Evolutionary conservation across 2,113 vertebrate species (phyloP), one percentile per base, ranked within the genome.

Genomic region (Marcusenius ussheri): DNA sequence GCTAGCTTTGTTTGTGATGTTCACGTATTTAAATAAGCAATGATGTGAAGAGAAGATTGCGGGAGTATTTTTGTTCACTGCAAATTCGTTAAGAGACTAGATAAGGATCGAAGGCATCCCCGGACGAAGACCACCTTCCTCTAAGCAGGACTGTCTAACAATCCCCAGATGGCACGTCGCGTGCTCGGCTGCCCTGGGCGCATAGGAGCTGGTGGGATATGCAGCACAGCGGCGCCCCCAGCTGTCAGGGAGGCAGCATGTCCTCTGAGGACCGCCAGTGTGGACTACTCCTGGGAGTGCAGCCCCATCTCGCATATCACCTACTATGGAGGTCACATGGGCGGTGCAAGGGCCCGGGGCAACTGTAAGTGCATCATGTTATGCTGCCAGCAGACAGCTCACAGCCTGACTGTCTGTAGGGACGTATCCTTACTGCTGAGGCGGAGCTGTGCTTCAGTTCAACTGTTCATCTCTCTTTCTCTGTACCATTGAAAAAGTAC

Each of bases 301-400:
- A 89, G 90, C 90, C 91, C 88, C 46, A 89, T 91, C 58, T 93
- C 92, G 45, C 91, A 90, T 47, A 39, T 92, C 90, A 91, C 42
- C 85, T 92, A 89, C 90, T 92, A 93, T 77, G 92, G 91, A 39
- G 92, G 91, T 83, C 91, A 92, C 88, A 70, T 91, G 47, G 84
- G 88, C 62, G 93, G 91, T 45, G 80, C 86, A 10, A 89, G 53
- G n/a, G 58, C n/a, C 39, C 50, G 45, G 24, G 62, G 46, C 24
- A 70, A 3, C 49, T 19, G 87, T 88, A n/a, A 90, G 66, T 88
- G 4, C 56, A 58, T 15, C 50, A 13, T n/a, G 47, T 58, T 27
- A 3, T 7, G 46, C 53, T 13, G 15, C 51, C 84, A 46, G 35
- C 6, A 19, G 31, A 80, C 11, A 39, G 31, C 62, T 80, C n/a